phyloP scores from a whole-genome alignment of 2,113 vertebrate species.

The Mormoops blainvillei region DNA sequence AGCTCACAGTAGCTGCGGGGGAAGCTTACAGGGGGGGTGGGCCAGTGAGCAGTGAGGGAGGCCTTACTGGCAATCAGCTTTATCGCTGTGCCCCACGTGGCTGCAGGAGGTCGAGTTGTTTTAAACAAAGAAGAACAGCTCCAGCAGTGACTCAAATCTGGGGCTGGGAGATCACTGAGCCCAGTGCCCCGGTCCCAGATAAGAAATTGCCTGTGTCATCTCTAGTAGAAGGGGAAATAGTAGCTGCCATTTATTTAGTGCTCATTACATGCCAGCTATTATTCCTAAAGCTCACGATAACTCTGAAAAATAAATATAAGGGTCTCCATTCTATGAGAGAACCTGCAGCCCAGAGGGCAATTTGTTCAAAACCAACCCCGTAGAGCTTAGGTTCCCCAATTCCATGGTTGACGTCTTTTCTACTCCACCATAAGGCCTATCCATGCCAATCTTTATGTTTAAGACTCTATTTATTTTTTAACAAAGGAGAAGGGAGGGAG shows the following conservation, averaged over 20 bases:
- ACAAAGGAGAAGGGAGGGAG: too few relatives aligned
- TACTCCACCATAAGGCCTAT: background rate
- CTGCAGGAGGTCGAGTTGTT: too few relatives aligned
- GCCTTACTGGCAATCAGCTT: background rate
- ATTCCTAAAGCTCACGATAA: background rate
- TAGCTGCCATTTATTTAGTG: background rate
- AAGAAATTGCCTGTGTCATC: background rate
- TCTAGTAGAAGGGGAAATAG: background rate
- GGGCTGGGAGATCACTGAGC: background rate
- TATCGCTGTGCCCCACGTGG: background rate
- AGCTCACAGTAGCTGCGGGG: background rate
- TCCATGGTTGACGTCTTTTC: background rate
- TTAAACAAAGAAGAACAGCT: background rate
- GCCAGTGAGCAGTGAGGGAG: background rate
- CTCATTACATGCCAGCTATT: background rate
- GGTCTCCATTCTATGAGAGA: background rate
- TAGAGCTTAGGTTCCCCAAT: background rate
- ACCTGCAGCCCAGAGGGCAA: background rate
- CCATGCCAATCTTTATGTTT: background rate
- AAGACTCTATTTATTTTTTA: too few relatives aligned
- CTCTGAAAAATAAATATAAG: background rate
- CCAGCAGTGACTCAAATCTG: background rate
- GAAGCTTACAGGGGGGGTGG: background rate
- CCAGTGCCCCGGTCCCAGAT: background rate
- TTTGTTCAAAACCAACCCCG: background rate